Evolutionary conservation across 2,797 vertebrate species (phyloP), one percentile per base, ranked within the genome.

Genomic region (Brachymystax lenok): DNA sequence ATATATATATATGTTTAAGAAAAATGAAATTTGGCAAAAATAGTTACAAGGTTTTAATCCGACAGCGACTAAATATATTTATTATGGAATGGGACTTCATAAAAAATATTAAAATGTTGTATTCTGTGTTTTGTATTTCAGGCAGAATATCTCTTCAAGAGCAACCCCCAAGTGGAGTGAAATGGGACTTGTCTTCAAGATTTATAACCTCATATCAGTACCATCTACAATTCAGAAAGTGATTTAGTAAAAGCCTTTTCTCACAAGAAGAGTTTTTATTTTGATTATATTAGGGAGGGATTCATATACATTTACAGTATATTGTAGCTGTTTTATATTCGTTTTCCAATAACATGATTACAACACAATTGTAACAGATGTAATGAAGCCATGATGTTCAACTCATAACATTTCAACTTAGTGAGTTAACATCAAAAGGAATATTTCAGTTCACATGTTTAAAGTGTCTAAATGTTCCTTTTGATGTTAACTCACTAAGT

Each of bases 121-220:
- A 70, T 70, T 35, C 27, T 35, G 67, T 35, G 64, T 66, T 66
- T 83, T 69, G 87, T 74, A 0, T 90, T 93, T 8, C 79, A 99
- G 98, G 97, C 97, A 3, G 97, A 98, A 82, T 98, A 95, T 87
- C 91, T 99, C 79, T 92, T 98, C 81, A 95, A 91, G 90, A 95
- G 97, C 88, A 96, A 95, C 78, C 93, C 96, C 16, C 90, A 89
- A 52, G 85, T 79, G 0, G 78, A 94, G 77, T 95, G 86, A 93
- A 10, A 28, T 8, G 19, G 4, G n/a, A 17, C 27, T 70, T 7
- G 7, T 13, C 21, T 5, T 28, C 51, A 27, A 16, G 21, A 71
- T 8, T 21, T 69, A 6, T 63, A 71, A 35, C 51, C 64, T 40
- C 19, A 4, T 63, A 73, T 77, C 24, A 46, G 69, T 74, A 61